These are phyloP conservation scores for Pseudochirops cupreus DNA, from an alignment of 2,797 vertebrate genomes.

Conservation along the genomic window DNA sequence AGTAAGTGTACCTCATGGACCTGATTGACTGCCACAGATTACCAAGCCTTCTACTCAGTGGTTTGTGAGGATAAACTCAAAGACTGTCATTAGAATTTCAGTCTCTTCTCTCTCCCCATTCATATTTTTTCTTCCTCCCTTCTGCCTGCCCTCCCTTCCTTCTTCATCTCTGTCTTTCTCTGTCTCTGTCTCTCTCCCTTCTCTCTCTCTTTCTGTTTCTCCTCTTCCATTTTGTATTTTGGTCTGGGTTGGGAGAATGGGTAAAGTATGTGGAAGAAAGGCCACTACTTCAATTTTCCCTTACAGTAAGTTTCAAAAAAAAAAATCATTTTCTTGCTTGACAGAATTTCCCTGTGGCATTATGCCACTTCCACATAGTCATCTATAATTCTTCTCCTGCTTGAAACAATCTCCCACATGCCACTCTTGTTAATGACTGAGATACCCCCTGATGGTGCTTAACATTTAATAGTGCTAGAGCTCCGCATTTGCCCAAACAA, in stretches of 20 bases:
- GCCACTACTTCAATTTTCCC: constrained; percentile 54
- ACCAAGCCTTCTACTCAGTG: not conserved
- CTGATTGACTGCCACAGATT: not conserved
- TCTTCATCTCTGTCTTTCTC: not conserved
- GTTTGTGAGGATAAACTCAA: constrained; percentile 19
- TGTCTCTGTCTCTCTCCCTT: not conserved
- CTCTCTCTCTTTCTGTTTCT: not conserved
- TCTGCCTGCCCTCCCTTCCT: not conserved
- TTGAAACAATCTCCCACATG: constrained; percentile 89
- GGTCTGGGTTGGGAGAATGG: constrained; percentile 42
- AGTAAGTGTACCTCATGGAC: not conserved
- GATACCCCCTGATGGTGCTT: constrained; percentile 94
- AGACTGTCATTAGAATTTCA: not conserved
- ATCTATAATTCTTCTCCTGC: constrained; percentile 88
- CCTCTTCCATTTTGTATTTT: not conserved
- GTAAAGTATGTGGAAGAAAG: constrained; percentile 50
- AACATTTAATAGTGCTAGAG: constrained; percentile 94
- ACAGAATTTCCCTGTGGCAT: constrained; percentile 87
- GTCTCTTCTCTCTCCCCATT: not conserved
- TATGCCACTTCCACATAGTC: constrained; percentile 81
- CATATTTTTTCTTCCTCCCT: not conserved
- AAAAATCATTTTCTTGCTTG: constrained; percentile 84
- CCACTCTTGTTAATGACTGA: constrained; percentile 93
- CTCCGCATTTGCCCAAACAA: constrained; percentile 93
- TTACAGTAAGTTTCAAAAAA: constrained; percentile 82